These are phyloP conservation scores for Sebastes matsubarae DNA, from an alignment of 2,797 vertebrate species.

Conservation along the genomic window DNA sequence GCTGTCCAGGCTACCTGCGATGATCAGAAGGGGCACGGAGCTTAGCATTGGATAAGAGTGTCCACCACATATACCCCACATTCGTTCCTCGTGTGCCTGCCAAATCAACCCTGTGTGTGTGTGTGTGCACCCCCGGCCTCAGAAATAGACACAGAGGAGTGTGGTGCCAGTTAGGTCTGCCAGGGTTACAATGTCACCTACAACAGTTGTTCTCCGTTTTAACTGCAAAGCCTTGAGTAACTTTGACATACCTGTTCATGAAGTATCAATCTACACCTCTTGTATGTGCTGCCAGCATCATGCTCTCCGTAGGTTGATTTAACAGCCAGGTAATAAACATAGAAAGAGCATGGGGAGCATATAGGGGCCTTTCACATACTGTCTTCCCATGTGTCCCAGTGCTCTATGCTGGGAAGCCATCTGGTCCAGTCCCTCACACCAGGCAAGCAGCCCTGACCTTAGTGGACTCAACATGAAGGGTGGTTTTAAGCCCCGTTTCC, in stretches of 20 bases:
- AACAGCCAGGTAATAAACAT: conserved; percentile 41
- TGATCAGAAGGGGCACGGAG: conserved; percentile 38
- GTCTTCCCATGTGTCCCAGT: conserved; percentile 40
- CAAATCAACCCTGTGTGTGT: conserved; percentile 29
- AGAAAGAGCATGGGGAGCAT: conserved; percentile 21
- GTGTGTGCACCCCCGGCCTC: conserved; percentile 8
- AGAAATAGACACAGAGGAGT: conserved; percentile 62
- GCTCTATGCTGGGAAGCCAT: conserved; percentile 70
- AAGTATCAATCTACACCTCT: not conserved
- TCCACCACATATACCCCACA: conserved; percentile 43
- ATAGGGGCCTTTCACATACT: conserved; percentile 39
- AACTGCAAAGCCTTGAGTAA: conserved; percentile 7
- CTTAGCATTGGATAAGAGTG: conserved; percentile 31
- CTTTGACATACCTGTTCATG: conserved; percentile 31
- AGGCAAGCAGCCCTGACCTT: conserved; percentile 32
- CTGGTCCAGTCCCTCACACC: conserved; percentile 66
- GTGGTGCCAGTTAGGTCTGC: conserved; percentile 50
- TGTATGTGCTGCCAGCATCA: conserved; percentile 14
- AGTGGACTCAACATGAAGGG: conserved; percentile 4
- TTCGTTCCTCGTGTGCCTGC: conserved; percentile 27
- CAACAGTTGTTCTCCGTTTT: conserved; percentile 50
- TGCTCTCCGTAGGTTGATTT: conserved; percentile 9
- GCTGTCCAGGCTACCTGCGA: conserved; percentile 59
- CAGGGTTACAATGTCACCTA: conserved; percentile 55
- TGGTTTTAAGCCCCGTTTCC: not conserved